Conservation (phyloP, 2,113 vertebrate species). For the Variabilichromis moorii region DNA sequence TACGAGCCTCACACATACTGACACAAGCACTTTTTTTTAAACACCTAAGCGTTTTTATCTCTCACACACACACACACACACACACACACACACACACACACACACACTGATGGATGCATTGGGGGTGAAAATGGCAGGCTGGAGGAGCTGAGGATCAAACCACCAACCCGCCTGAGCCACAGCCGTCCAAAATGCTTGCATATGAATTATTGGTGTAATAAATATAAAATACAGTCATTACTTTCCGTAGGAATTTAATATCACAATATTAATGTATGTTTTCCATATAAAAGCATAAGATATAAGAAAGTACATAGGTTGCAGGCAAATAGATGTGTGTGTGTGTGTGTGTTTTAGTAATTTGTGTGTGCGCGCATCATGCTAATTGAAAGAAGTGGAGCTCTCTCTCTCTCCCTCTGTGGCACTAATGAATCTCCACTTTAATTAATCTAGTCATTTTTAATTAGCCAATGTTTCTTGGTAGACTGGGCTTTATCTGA, state of each 20-base stretch:
- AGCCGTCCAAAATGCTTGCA: not conserved
- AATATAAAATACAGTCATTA: not conserved
- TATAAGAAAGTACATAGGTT: not conserved
- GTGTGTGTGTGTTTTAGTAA: not conserved
- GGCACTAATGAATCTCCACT: slow-evolving; percentile 55
- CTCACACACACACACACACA: not conserved
- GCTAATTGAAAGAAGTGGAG: slow-evolving; percentile 39
- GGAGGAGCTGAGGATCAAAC: not conserved
- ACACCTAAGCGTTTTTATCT: not conserved
- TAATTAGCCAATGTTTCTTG: slow-evolving; percentile 62
- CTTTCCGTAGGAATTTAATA: not conserved
- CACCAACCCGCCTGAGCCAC: not conserved
- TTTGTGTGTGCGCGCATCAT: not conserved
- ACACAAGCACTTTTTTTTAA: not conserved
- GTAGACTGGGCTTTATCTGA: slow-evolving; percentile 44
- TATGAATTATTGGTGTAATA: not conserved
- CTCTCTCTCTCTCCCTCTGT: not conserved
- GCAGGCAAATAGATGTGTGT: not conserved
- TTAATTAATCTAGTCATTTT: slow-evolving; percentile 68
- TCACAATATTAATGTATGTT: not conserved
- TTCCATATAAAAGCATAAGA: not conserved
- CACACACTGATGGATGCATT: not conserved
- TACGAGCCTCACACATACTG: not conserved
- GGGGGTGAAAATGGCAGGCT: not conserved
- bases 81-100: too few relatives aligned